A percentile compares a stretch with the other conserved stretches of the same genome.
phyloP scores from a whole-genome alignment of 2,797 vertebrate genomes.

The Danio jaintianensis region DNA sequence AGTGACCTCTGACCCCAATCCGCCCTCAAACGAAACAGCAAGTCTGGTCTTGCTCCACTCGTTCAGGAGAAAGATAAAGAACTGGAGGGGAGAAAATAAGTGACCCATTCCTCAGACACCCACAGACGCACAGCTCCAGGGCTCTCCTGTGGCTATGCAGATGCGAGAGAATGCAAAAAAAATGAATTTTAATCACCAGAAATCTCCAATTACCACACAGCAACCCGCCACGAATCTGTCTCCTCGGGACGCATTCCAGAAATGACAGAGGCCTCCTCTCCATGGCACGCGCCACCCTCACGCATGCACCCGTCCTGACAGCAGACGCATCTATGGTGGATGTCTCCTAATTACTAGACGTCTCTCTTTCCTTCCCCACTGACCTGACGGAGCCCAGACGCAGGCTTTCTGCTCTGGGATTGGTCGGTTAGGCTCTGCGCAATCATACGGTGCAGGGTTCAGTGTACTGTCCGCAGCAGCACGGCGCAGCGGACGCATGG shows the following conservation, averaged over 20 bases:
- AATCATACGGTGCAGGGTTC: constrained; percentile 60
- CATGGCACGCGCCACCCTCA: constrained; percentile 4
- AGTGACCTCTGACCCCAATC: constrained; percentile 81
- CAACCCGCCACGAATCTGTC: constrained; percentile 73
- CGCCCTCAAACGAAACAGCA: constrained; percentile 83
- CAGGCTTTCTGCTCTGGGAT: constrained; percentile 27
- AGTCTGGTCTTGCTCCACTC: constrained; percentile 83
- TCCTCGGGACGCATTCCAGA: constrained; percentile 67
- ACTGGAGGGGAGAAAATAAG: constrained; percentile 62
- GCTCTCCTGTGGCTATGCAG: constrained; percentile 76
- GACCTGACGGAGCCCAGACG: constrained; percentile 62
- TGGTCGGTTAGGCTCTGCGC: constrained; percentile 52
- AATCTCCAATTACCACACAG: constrained; percentile 78
- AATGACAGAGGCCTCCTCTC: constrained; percentile 63
- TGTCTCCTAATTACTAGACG: constrained; percentile 68
- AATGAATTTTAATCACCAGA: constrained; percentile 75
- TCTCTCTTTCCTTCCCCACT: constrained; percentile 56
- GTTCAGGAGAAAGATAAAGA: constrained; percentile 69
- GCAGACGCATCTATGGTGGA: constrained; percentile 34
- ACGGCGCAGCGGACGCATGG: constrained; percentile 61
- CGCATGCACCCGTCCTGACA: constrained; percentile 35
- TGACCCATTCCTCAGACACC: constrained; percentile 63
- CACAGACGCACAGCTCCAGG: constrained; percentile 59
- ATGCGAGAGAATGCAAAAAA: constrained; percentile 71
- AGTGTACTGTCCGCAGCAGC: constrained; percentile 69